Evolutionary conservation across 1,140 invertebrate species (phyloP), one percentile per base, ranked within the genome.

Genomic region (Ceratina australensis): DNA sequence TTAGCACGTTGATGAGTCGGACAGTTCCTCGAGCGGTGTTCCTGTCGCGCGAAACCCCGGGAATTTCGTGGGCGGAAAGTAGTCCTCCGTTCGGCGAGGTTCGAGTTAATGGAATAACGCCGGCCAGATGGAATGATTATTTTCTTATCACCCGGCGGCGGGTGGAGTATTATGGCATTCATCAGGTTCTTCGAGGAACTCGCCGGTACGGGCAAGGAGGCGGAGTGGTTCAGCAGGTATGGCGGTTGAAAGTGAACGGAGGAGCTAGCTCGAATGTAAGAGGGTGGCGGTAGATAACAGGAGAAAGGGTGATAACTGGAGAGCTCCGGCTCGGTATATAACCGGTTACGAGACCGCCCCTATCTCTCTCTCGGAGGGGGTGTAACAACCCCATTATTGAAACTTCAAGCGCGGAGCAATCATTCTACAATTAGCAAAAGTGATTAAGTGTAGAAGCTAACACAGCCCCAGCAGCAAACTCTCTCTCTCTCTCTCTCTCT

Each of bases 401-500:
- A 90, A 89, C 86, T 89, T 89, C 84, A 88, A 85, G 86, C 86
- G 80, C 78, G 79, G 82, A 88, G 86, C 87, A 89, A 90, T 90
- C 87, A 89, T 89, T 89, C 83, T 86, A 86, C 88, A 90, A 90
- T 90, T 90, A 90, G 86, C 86, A 88, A 83, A 89, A 88, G 88
- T 89, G 88, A 90, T 90, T 88, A 89, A 89, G 87, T 88, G 86
- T 79, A 73, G 81, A 80, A 84, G 84, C 81, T 68, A 83, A 80
- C 79, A 65, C 77, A 56, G 72, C 76, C 60, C 50, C 49, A 60
- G 18, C 52, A 24, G 33, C 33, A 42, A 42, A 42, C 33, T 42
- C 33, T 20, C 52, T 13, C 64, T n/a, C 65, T 52, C 49, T 10
- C 28, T 26, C 47, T 52, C 26, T 20, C 47, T 18, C 42, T 65